Evolutionary conservation across 2,797 vertebrate genomes (phyloP).

Genomic region (Sebastes elongatus): DNA sequence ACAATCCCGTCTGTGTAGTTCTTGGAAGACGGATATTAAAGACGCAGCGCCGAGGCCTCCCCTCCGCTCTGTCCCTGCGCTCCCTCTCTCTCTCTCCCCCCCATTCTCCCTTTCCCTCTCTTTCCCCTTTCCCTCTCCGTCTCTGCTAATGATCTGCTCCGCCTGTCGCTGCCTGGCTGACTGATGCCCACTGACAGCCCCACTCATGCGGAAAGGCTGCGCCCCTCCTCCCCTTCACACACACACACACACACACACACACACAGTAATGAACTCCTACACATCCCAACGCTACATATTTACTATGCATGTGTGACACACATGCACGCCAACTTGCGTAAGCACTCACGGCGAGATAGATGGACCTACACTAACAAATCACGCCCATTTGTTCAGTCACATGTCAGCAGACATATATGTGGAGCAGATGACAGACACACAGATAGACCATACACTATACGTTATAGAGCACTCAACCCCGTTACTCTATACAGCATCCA

Average conservation of each 20-base stretch:
- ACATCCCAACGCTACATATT: conserved; percentile 43
- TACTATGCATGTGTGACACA: conserved; percentile 66
- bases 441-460: conserved; percentile 24
- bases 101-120: conserved; percentile 36
- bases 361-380: conserved; percentile 63
- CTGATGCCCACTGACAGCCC: conserved; percentile 73
- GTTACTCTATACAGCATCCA: background rate
- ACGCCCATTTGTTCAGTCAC: conserved; percentile 66
- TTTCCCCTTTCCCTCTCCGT: conserved; percentile 43
- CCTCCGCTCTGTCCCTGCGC: conserved; percentile 49
- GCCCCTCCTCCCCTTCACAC: conserved; percentile 31
- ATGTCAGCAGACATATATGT: conserved; percentile 56
- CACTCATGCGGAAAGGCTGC: conserved; percentile 78
- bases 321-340: conserved; percentile 52
- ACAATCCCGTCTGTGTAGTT: conserved; percentile 45
- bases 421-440: conserved; percentile 50
- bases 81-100: conserved; percentile 38
- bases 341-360: conserved; percentile 37
- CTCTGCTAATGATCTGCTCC: conserved; percentile 75
- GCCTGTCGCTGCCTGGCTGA: conserved; percentile 73
- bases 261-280: conserved; percentile 54
- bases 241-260: conserved; percentile 14
- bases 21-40: conserved; percentile 65
- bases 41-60: conserved; percentile 29
- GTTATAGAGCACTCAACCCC: background rate